These are phyloP conservation scores for Coregonus ussuriensis DNA, from an alignment of 2,797 vertebrate genomes.

Conservation along the genomic window DNA sequence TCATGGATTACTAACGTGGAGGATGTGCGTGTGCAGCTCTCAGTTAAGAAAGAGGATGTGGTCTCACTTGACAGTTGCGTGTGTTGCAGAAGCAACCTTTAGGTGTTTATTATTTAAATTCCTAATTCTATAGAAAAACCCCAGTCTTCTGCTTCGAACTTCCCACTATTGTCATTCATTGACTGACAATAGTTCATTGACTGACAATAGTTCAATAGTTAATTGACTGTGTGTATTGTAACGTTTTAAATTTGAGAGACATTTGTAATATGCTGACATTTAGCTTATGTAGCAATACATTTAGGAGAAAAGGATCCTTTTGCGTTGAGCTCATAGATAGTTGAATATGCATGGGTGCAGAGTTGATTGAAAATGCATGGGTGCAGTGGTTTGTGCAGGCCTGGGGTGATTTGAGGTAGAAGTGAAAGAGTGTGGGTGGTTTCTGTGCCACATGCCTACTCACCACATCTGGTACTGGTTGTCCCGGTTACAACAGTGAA, in stretches of 20 bases:
- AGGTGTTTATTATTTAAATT: neutral
- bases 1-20: too few relatives aligned
- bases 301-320: neutral
- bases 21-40: too few relatives aligned
- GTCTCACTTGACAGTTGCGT: too few relatives aligned
- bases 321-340: neutral
- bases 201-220: too few relatives aligned
- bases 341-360: too few relatives aligned
- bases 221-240: neutral
- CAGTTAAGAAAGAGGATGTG: too few relatives aligned
- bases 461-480: constrained; percentile 16
- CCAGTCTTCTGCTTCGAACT: neutral
- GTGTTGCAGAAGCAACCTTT: too few relatives aligned
- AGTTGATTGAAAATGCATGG: neutral
- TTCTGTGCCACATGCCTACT: neutral
- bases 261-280: too few relatives aligned
- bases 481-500: too few relatives aligned
- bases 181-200: too few relatives aligned
- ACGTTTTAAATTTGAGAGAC: too few relatives aligned
- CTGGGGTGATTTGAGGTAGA: neutral
- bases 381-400: neutral
- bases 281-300: neutral
- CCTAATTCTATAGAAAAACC: neutral
- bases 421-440: neutral
- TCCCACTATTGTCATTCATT: neutral